Conservation (phyloP, 2,113 vertebrate species). For the Erythrolamprus reginae region DNA sequence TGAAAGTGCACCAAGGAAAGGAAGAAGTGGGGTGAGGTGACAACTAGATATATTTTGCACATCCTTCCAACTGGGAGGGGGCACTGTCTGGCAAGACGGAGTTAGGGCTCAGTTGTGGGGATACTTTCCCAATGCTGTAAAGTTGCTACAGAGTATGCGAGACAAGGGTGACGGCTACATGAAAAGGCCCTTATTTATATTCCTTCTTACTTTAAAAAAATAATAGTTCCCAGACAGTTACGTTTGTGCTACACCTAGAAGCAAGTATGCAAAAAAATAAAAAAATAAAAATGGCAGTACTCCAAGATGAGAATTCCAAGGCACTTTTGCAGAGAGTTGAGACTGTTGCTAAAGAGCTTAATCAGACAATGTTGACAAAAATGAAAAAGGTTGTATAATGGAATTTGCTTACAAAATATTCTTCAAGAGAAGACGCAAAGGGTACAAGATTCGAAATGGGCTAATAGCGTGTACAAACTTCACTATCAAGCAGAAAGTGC, state of each 20-base stretch:
- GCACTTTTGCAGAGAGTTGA: slow-evolving; percentile 35
- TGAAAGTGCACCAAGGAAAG: neutral
- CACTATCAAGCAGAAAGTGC: slow-evolving; percentile 56
- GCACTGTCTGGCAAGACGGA: neutral
- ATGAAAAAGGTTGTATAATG: neutral
- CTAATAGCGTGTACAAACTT: slow-evolving; percentile 43
- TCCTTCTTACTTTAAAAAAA: neutral
- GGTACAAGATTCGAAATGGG: slow-evolving; percentile 1
- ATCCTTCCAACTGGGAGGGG: neutral
- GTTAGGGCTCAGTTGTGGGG: neutral
- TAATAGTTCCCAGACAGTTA: neutral
- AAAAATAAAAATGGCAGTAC: neutral
- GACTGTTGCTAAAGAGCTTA: neutral
- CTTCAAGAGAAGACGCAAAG: slow-evolving; percentile 35
- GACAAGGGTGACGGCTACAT: neutral
- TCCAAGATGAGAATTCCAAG: slow-evolving; percentile 8
- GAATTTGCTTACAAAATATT: slow-evolving; percentile 1
- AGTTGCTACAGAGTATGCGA: neutral
- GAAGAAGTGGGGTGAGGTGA: neutral
- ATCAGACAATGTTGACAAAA: neutral
- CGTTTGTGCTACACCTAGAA: neutral
- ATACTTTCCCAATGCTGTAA: neutral
- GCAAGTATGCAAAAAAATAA: neutral
- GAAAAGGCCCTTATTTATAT: neutral
- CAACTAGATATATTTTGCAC: neutral